A percentile compares a stretch with the other conserved stretches of the same genome.
phyloP scores from a whole-genome alignment of 2,888 invertebrate genomes.

The Melitaea athalia region DNA sequence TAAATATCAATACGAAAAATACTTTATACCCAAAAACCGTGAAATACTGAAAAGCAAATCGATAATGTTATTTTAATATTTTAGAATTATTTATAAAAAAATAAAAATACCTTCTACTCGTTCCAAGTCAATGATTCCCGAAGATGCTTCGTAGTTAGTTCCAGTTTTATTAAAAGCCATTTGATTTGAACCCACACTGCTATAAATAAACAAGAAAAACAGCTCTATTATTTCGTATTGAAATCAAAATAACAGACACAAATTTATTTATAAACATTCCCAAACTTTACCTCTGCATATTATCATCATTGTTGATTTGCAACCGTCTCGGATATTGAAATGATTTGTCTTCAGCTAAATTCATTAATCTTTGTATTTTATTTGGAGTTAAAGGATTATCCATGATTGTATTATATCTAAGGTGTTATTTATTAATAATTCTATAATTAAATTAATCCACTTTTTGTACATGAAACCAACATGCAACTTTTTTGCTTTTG shows the following conservation, averaged over 20 bases:
- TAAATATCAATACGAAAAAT: not conserved
- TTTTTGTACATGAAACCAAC: not conserved
- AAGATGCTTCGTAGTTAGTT: conserved; percentile 61
- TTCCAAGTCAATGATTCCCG: conserved; percentile 72
- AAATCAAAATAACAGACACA: not conserved
- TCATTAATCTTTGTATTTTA: conserved; percentile 68
- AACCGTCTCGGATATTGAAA: conserved; percentile 53
- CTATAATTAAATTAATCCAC: not conserved
- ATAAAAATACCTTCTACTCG: conserved; percentile 62
- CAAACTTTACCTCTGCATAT: conserved; percentile 47
- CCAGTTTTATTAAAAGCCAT: conserved; percentile 47
- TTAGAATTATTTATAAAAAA: not conserved
- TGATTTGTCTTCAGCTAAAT: conserved; percentile 70
- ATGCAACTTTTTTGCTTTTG: too few relatives aligned
- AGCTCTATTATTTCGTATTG: not conserved
- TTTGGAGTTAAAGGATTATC: conserved; percentile 72
- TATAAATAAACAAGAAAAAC: conserved; percentile 10
- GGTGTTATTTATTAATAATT: too few relatives aligned
- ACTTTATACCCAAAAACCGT: not conserved
- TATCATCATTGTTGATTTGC: conserved; percentile 51
- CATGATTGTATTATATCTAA: conserved; percentile 47
- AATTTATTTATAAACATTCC: not conserved
- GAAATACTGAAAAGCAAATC: not conserved
- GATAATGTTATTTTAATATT: not conserved
- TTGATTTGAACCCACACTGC: conserved; percentile 40